Evolutionary conservation across 2,113 vertebrate species (phyloP), one percentile per base, ranked within the genome.

Genomic region (Pimephales promelas): DNA sequence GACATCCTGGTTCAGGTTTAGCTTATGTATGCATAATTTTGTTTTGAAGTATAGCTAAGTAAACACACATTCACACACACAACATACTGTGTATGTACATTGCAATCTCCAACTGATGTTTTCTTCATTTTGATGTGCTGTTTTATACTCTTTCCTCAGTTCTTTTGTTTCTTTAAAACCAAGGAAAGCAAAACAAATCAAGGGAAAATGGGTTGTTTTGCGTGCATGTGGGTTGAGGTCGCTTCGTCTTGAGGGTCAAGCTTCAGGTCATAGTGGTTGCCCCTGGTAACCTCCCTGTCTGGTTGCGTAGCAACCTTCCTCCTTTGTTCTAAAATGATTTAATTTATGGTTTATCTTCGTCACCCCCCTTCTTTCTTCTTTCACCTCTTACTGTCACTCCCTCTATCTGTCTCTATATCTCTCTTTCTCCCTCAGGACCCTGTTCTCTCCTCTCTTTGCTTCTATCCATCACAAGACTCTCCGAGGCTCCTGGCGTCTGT

Each of bases 311-410:
- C 92, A 94, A 95, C 94, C 57, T 88, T 88, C 89, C 83, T 90
- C 89, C 89, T 92, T 92, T 93, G 92, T 93, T 92, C 91, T 89
- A 79, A 93, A 92, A 92, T 93, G 88, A 93, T 92, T 93, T 94
- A 91, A 93, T 93, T 93, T 93, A 90, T 88, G 90, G 90, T 90
- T 89, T 91, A 91, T 90, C 85, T 88, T 86, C 83, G 43, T 79
- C 89, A 74, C 62, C 90, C 72, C 22, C 47, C 77, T 56, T 22
- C 7, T 13, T 3, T n/a, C 57, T 66, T 54, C 79, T 76, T 75
- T 82, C 61, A 81, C 54, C 68, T 83, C 54, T 59, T 62, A 20
- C 74, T 34, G 36, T 83, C 74, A 5, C 61, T 77, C 83, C 52
- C 81, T 76, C 54, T 34, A 68, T 71, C 9, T 83, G 49, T 56